phyloP scores from a whole-genome alignment of 2,797 vertebrate genomes.

The Arctocebus calabarensis region DNA sequence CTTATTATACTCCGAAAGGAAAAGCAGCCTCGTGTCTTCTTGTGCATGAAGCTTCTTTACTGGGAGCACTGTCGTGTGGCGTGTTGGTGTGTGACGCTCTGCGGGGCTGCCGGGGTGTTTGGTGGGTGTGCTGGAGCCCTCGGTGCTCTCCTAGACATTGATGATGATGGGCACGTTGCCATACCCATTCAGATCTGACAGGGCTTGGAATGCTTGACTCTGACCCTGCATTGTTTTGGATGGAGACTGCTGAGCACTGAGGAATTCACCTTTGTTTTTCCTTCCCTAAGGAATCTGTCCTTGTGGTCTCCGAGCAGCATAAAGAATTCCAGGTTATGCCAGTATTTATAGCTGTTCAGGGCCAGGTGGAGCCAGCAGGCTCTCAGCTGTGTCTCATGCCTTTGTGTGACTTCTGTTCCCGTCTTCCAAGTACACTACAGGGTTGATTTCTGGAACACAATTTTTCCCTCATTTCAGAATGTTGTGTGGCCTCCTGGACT shows the following conservation, averaged over 20 bases:
- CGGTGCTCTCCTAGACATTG: background rate
- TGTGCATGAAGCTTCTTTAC: background rate
- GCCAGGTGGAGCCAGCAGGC: background rate
- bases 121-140: background rate
- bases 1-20: background rate
- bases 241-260: background rate
- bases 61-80: background rate
- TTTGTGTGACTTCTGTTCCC: background rate
- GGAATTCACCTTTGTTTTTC: background rate
- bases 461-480: background rate
- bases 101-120: background rate
- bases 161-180: background rate
- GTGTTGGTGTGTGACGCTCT: background rate
- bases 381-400: background rate
- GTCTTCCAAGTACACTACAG: background rate
- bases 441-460: background rate
- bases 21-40: background rate
- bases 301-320: background rate
- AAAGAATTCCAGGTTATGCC: no score
- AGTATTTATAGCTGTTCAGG: no score
- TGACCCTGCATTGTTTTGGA: background rate
- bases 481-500: background rate
- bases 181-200: background rate
- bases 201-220: background rate
- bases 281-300: background rate